These are phyloP conservation scores for Tridacna gigas DNA, from an alignment of 2,888 invertebrate species.

Conservation along the genomic window DNA sequence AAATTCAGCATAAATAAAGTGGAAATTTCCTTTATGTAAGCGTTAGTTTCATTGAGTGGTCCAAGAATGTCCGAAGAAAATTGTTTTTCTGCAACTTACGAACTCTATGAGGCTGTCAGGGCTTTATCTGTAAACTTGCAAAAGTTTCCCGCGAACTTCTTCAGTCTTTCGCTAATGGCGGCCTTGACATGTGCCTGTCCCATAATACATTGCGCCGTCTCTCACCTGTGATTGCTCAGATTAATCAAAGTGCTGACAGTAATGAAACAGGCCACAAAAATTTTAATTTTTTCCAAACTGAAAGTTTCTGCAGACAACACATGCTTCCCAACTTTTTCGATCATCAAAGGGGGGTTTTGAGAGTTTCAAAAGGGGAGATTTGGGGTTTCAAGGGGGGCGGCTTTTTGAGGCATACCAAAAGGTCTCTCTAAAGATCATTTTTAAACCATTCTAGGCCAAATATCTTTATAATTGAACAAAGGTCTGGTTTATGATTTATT, in stretches of 20 bases:
- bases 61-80: background rate
- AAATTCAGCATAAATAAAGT: conserved; percentile 6
- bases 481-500: no score
- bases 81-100: background rate
- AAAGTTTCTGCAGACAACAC: no score
- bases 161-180: conserved; percentile 59
- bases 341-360: no score
- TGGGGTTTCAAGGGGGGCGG: no score
- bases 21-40: background rate
- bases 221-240: conserved; percentile 58
- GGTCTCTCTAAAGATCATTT: no score
- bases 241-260: conserved; percentile 8
- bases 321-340: no score
- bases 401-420: no score
- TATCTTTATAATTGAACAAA: no score
- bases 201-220: conserved; percentile 58
- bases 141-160: conserved; percentile 64
- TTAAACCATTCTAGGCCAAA: no score
- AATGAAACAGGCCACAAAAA: no score
- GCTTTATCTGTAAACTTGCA: conserved; percentile 31
- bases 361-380: no score
- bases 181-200: conserved; percentile 67
- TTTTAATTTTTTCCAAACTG: no score
- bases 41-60: background rate
- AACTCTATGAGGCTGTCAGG: background rate